Base-by-base conservation (phyloP, 1,140 invertebrate genomes). In the Achatina immaculata region DNA sequence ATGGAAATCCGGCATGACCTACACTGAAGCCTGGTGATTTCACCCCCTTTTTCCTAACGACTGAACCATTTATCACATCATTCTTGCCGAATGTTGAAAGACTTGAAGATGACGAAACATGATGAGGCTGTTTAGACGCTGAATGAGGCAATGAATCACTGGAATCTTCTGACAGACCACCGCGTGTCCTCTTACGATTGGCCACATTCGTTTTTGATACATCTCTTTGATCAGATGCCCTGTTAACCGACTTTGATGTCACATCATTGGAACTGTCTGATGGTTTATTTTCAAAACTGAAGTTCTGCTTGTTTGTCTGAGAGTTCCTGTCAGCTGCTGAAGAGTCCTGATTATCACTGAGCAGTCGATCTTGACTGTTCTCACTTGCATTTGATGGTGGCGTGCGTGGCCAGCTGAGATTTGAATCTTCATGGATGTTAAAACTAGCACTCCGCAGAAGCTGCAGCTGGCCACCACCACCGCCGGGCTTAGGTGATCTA, bases 181-280 rank as follows among this genome's bases (percentile, higher is more conserved):
- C 81, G 69, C 86, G 85, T 82, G 84, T 82, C 68, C 86, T 45
- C 82, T 88, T 88, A 36, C 83, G 82, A 73, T 87, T 89, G 31
- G 88, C 86, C 72, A 86, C 83, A 85, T 89, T 84, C 83, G 88
- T 88, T 88, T 86, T 87, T 76, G 85, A 83, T 68, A 85, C 79
- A 76, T 86, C 81, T 80, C 81, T 85, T 84, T 85, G 83, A 84
- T 86, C 87, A 65, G 81, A 80, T 73, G 78, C 81, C 76, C 65
- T 75, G 71, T 80, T 81, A 76, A 38, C 77, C 62, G 82, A 79
- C 48, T 83, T 83, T 74, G 82, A 81, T 38, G 80, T 31, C 58
- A 78, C 72, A 65, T 78, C 82, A n/a, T 28, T 81, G 84, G 86
- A 86, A 88, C 86, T 85, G 81, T 81, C 66, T n/a, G 73, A 80